Evolutionary conservation across 2,113 vertebrate genomes (phyloP).

Genomic region (Chloropsis hardwickii): DNA sequence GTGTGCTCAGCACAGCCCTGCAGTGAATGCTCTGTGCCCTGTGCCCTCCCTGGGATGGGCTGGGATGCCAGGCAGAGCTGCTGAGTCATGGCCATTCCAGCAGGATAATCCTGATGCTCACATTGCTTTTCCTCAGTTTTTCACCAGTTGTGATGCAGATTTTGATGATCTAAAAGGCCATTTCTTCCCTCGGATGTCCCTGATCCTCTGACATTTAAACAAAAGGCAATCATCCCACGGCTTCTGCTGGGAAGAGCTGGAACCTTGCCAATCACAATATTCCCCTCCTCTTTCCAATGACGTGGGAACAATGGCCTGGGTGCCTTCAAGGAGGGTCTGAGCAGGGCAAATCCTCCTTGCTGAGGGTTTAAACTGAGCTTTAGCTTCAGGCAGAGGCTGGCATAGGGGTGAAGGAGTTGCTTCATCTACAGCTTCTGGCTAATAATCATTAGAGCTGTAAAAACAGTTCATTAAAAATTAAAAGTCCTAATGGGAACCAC

Average conservation of each 20-base stretch:
- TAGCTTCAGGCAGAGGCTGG: not conserved
- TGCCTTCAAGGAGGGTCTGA: not conserved
- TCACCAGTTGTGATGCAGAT: not conserved
- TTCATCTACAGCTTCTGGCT: not conserved
- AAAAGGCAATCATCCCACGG: slow-evolving; percentile 44
- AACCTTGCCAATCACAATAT: slow-evolving; percentile 27
- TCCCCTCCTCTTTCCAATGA: slow-evolving; percentile 35
- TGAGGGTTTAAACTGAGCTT: not conserved
- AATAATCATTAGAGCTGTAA: not conserved
- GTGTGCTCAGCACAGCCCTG: not conserved
- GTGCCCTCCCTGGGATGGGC: not conserved
- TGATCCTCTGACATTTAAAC: slow-evolving; percentile 62
- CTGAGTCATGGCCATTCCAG: not conserved
- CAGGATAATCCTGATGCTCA: not conserved
- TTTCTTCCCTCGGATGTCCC: not conserved
- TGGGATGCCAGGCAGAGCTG: not conserved
- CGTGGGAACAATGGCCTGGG: not conserved
- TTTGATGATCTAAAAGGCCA: not conserved
- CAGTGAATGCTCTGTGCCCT: not conserved
- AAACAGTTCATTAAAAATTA: not conserved
- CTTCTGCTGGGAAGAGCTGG: not conserved
- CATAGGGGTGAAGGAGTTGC: rapidly evolving
- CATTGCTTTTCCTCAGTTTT: rapidly evolving
- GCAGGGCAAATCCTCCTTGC: not conserved
- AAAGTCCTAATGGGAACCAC: not conserved